Base-by-base conservation (phyloP, 2,113 vertebrate species). In the Carassius gibelio region DNA sequence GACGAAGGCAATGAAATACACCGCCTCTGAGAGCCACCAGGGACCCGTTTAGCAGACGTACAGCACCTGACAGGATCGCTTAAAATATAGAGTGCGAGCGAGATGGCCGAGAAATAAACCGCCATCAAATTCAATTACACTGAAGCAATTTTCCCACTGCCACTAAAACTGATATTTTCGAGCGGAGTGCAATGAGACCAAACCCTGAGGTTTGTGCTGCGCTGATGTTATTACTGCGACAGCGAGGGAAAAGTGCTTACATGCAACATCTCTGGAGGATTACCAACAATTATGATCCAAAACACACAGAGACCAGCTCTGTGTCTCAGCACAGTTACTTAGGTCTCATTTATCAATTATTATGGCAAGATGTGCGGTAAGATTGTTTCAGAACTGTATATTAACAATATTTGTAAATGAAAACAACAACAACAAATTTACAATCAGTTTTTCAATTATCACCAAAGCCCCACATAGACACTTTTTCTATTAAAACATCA, bases 41-140 rank as follows among this genome's bases (percentile, higher is more conserved):
- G 74, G 71, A 45, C 52, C 48, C 26, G 36, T 79, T 88, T 79
- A 83, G 80, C 66, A 69, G 68, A 84, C 59, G 71, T 59, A 36
- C 78, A 81, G 61, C 61, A 75, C 76, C 83, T 87, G 83, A 85
- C 83, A 68, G 69, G 17, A 75, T 57, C 50, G 50, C 42, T 84
- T 84, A 50, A 64, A 71, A 69, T 79, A 52, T 50, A 57, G 30
- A 85, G 78, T 48, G 57, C 17, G 45, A 84, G 59, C 10, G 30
- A 19, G 75, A 85, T 34, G 45, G 62, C 36, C 61, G 23, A 66
- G 61, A 13, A 42, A 76, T 84, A 69, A 77, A 76, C 75, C 19
- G 34, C 59, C 78, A 82, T 85, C 36, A 19, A 74, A 81, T 84
- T 87, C 71, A 61, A 82, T 82, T 77, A 77, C 21, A 26, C 26